phyloP scores from a whole-genome alignment of 2,113 vertebrate species.

The Microcebus jonahi region DNA sequence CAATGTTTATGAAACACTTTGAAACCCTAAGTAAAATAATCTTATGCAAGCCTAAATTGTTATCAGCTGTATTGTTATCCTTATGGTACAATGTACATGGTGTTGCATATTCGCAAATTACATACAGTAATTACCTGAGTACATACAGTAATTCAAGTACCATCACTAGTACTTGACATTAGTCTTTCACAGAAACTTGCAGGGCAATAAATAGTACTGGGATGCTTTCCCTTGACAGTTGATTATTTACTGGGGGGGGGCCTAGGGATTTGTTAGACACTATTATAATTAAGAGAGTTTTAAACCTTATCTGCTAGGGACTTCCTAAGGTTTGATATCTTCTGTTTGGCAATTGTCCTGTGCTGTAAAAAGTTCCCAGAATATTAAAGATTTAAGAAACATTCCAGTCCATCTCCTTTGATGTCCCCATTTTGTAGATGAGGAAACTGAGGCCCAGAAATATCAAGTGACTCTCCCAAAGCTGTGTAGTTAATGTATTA shows the following conservation, averaged over 20 bases:
- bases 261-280: slow-evolving; percentile 41
- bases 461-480: background rate
- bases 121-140: slow-evolving; percentile 67
- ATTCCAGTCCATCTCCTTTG: background rate
- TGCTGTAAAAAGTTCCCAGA: background rate
- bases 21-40: slow-evolving; percentile 63
- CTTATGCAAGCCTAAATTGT: slow-evolving; percentile 33
- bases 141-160: slow-evolving; percentile 71
- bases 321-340: slow-evolving; percentile 47
- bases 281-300: slow-evolving; percentile 66
- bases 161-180: slow-evolving; percentile 69
- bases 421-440: background rate
- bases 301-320: background rate
- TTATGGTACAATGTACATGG: slow-evolving; percentile 26
- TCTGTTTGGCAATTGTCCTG: slow-evolving; percentile 1
- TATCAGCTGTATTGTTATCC: slow-evolving; percentile 63
- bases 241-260: slow-evolving; percentile 53
- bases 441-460: slow-evolving; percentile 59
- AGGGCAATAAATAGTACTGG: slow-evolving; percentile 45
- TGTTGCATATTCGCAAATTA: slow-evolving; percentile 68
- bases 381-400: background rate
- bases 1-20: slow-evolving; percentile 64
- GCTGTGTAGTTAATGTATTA: background rate
- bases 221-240: slow-evolving; percentile 55
- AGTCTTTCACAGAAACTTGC: slow-evolving; percentile 56